Conservation (phyloP, 2,888 invertebrate species). For the Leucophenga maculata region DNA sequence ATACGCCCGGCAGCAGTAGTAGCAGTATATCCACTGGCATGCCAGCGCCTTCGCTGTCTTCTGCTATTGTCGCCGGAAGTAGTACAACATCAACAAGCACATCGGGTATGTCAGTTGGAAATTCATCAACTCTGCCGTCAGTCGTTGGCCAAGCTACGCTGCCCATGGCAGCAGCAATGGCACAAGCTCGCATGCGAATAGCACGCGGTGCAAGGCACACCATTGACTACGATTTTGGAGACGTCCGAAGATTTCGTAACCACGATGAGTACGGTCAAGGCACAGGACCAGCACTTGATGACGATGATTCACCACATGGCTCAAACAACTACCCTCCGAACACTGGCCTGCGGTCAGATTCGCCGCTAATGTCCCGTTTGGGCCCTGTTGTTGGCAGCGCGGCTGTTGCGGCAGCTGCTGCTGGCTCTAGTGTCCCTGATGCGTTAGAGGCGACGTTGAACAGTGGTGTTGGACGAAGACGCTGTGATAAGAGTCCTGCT, state of each 20-base stretch:
- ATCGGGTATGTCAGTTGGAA: constrained; percentile 29
- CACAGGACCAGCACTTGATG: constrained; percentile 79
- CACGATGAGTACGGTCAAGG: constrained; percentile 84
- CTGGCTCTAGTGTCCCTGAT: constrained; percentile 45
- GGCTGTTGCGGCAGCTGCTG: constrained; percentile 63
- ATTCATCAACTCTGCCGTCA: constrained; percentile 51
- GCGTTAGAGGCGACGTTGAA: constrained; percentile 54
- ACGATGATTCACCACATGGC: constrained; percentile 63
- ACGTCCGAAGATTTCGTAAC: constrained; percentile 75
- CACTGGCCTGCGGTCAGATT: constrained; percentile 67
- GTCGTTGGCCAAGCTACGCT: constrained; percentile 71
- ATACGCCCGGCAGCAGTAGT: constrained; percentile 58
- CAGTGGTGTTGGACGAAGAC: constrained; percentile 66
- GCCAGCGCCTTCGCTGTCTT: constrained; percentile 55
- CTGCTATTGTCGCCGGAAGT: constrained; percentile 53
- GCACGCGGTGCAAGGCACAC: constrained; percentile 68
- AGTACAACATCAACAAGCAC: constrained; percentile 31
- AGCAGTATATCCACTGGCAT: constrained; percentile 49
- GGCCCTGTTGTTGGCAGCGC: constrained; percentile 73
- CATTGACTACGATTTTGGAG: constrained; percentile 66
- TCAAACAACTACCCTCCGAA: constrained; percentile 66
- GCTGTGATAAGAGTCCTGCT: constrained; percentile 71
- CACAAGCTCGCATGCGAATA: constrained; percentile 73
- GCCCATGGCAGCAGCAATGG: constrained; percentile 72
- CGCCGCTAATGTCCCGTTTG: constrained; percentile 65